Evolutionary conservation across 2,113 vertebrate species (phyloP).

Genomic region (Lutjanus erythropterus): DNA sequence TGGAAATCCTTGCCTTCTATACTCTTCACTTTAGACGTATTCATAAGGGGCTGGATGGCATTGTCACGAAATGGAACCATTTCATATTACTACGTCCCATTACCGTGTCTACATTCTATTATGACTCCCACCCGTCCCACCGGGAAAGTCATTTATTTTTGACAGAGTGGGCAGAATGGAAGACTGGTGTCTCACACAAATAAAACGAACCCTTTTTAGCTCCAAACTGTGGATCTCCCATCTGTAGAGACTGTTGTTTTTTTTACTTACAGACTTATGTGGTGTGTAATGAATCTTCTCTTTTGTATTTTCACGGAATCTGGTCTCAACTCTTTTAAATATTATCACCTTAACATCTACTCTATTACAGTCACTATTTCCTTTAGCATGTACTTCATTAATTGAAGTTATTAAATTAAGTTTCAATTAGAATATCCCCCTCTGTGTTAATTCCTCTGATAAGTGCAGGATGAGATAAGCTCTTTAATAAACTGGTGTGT

Average conservation of each 20-base stretch:
- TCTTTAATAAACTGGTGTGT: conserved; percentile 14
- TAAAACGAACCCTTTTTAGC: conserved; percentile 44
- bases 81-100: conserved; percentile 56
- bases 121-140: conserved; percentile 56
- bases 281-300: background rate
- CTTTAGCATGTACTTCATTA: background rate
- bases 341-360: background rate
- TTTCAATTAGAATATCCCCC: conserved; percentile 10
- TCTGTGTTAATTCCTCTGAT: conserved; percentile 33
- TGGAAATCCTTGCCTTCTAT: conserved; percentile 38
- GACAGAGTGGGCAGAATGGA: conserved; percentile 31
- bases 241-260: background rate
- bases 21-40: conserved; percentile 47
- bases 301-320: conserved; percentile 16
- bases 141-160: conserved; percentile 60
- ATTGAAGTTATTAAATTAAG: conserved; percentile 2
- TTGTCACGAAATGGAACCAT: conserved; percentile 66
- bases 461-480: conserved; percentile 35
- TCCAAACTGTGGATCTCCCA: conserved; percentile 10
- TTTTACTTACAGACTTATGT: conserved; percentile 4
- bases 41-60: conserved; percentile 38
- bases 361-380: background rate
- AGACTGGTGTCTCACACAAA: conserved; percentile 43
- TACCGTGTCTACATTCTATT: conserved; percentile 64
- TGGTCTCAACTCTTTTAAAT: background rate